phyloP scores from a whole-genome alignment of 2,797 vertebrate species.

The Margarornis squamiger region DNA sequence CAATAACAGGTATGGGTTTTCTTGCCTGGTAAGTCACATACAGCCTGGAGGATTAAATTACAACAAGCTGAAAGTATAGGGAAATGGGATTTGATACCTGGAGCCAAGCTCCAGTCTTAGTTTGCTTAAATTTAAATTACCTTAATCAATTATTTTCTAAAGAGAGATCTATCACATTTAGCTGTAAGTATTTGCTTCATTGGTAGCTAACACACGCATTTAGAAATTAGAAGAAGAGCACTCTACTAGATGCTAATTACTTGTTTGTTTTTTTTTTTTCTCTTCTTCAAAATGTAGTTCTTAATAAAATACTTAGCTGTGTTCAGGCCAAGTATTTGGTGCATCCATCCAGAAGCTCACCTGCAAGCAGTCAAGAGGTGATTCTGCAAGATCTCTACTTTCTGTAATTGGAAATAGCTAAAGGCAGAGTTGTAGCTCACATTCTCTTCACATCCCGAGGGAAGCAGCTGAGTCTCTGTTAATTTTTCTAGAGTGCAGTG shows the following conservation, averaged over 20 bases:
- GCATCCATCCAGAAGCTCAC: not conserved
- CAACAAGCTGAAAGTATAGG: not conserved
- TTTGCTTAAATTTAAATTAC: not conserved
- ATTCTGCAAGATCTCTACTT: not conserved
- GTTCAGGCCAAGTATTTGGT: not conserved
- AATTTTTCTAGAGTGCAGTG: not conserved
- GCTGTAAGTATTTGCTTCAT: not conserved
- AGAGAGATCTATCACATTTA: constrained; percentile 2
- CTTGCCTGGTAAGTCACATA: not conserved
- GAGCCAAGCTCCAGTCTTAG: not conserved
- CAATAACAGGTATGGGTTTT: not conserved
- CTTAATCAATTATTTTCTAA: not conserved
- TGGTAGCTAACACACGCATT: not conserved
- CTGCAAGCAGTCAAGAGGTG: not conserved
- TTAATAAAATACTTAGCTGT: not conserved
- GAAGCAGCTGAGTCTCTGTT: not conserved
- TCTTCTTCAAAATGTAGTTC: not conserved
- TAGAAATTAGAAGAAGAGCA: not conserved
- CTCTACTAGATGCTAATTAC: not conserved
- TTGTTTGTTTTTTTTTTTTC: too few species aligned
- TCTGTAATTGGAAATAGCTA: not conserved
- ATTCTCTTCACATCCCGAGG: not conserved
- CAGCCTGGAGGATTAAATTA: not conserved
- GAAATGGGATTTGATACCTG: not conserved
- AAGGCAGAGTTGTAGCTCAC: not conserved